Evolutionary conservation across 2,113 vertebrate species (phyloP).

Genomic region (Notarius quadriscutis): DNA sequence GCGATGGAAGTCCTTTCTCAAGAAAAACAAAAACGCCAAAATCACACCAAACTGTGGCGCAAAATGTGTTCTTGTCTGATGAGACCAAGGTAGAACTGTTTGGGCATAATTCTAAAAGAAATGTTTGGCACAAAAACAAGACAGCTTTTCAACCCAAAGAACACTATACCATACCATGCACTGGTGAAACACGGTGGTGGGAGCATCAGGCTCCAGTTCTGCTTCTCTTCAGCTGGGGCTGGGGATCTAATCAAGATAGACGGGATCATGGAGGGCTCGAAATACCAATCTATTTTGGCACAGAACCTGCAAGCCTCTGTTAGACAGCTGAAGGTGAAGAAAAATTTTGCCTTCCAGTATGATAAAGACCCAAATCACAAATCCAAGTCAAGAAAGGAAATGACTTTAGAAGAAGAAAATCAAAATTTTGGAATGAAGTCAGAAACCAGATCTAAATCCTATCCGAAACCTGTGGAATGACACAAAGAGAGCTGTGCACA

Average conservation of each 20-base stretch:
- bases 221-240: neutral
- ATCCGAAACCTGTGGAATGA: neutral
- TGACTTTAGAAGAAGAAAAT: neutral
- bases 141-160: neutral
- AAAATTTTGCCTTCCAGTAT: no score
- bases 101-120: neutral
- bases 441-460: neutral
- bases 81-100: neutral
- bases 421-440: neutral
- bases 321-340: no score
- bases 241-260: no score
- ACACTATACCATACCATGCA: neutral
- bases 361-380: neutral
- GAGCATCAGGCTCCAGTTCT: neutral
- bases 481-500: neutral
- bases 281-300: no score
- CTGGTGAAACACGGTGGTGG: neutral
- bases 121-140: neutral
- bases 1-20: no score
- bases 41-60: neutral
- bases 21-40: neutral
- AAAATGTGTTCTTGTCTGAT: neutral
- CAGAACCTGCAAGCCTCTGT: no score
- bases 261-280: neutral
- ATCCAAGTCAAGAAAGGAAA: neutral